Evolutionary conservation across 1,140 invertebrate genomes (phyloP).

Genomic region (Pseudomyrmex sp.): DNA sequence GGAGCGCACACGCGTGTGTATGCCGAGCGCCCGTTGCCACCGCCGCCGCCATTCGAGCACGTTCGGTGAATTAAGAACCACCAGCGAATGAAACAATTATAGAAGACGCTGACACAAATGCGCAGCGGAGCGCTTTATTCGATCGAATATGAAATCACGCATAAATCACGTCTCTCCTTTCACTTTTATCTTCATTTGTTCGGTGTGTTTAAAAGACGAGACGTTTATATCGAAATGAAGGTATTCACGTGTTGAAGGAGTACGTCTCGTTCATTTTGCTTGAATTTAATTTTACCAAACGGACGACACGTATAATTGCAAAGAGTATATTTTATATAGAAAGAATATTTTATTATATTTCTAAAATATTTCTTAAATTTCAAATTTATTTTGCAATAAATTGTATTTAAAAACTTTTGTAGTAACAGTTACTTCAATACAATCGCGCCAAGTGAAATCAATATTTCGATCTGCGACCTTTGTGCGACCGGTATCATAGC

Average conservation of each 20-base stretch:
- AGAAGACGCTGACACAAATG: neutral
- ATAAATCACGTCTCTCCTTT: neutral
- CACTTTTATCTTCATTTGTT: neutral
- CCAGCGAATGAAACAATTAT: neutral
- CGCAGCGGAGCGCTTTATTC: neutral
- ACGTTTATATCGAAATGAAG: neutral
- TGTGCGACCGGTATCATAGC: neutral
- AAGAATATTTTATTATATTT: too few relatives aligned
- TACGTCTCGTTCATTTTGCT: too few relatives aligned
- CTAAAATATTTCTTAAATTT: too few relatives aligned
- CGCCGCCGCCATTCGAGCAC: neutral
- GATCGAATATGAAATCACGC: neutral
- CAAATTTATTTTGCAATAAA: too few relatives aligned
- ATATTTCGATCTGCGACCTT: neutral
- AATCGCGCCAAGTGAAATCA: too few relatives aligned
- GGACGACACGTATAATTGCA: too few relatives aligned
- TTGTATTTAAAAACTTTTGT: too few relatives aligned
- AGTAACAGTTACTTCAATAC: too few relatives aligned
- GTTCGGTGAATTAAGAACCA: constrained; percentile 27
- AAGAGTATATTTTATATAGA: too few relatives aligned
- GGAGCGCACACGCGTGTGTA: neutral
- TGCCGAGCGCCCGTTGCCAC: neutral
- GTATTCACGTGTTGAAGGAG: too few relatives aligned
- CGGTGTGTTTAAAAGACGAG: neutral
- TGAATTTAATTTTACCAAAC: too few relatives aligned